Base-by-base conservation (phyloP, 2,888 invertebrate genomes). In the Catocala nupta region DNA sequence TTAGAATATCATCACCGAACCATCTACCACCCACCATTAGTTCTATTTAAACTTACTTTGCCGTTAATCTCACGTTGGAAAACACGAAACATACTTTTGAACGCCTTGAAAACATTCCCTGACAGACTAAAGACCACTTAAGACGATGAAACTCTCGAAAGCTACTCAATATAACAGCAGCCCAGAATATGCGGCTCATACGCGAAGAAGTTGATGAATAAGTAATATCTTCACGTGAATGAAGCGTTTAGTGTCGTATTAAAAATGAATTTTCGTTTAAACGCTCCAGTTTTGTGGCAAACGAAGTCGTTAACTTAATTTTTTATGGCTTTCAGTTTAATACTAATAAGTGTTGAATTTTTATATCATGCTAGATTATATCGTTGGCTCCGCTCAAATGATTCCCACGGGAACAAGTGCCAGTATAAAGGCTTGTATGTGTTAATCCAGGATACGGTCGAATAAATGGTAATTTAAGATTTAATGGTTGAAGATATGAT, bases 141-240 rank as follows among this genome's bases (percentile, higher is more conserved):
- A 47, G 16, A 47, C 13, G 44, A 52, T 47, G 12, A 33, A 59
- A 59, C 45, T 13, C 39, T 10, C 16, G 13, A 13, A 47, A 52
- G 16, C 44, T 13, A 13, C 43, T 49, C 9, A 45, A 50, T 47
- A 3, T 33, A n/a, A 53, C 10, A 60, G 5, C 12, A 51, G 13
- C 51, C 45, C 58, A 13, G 53, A 63, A 75, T 56, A 44, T 58
- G 50, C 60, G 50, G 13, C 57, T 62, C 48, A 52, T 50, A 55
- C 13, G 9, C n/a, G 43, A 60, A 49, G 25, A 55, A n/a, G 36
- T 13, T 62, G 54, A 57, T 74, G 77, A 73, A 74, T 74, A 77
- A 63, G 8, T 65, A 51, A 77, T 59, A 47, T 7, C 34, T 51
- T 64, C 42, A n/a, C 34, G 50, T 33, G 48, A 50, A 45, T 0